These are phyloP conservation scores for Hetaerina americana DNA, from an alignment of 1,140 invertebrate species.

Conservation along the genomic window DNA sequence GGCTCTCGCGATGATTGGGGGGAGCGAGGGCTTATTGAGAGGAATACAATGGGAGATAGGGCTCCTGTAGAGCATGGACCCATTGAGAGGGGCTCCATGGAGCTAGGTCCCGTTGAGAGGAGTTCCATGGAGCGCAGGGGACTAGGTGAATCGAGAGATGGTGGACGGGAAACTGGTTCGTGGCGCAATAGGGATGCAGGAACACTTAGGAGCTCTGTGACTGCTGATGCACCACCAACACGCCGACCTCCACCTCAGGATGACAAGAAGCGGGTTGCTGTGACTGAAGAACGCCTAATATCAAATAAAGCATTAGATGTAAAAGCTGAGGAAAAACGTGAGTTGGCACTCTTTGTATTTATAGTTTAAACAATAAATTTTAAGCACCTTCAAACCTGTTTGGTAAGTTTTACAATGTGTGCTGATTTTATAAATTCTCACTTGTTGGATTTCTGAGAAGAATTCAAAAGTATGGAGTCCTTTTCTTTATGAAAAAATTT, in stretches of 20 bases:
- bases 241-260: neutral
- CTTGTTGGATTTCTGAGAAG: too few species aligned
- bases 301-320: neutral
- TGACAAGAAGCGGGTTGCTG: neutral
- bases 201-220: neutral
- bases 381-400: too few species aligned
- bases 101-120: neutral
- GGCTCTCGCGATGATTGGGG: neutral
- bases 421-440: too few species aligned
- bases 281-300: neutral
- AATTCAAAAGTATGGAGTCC: too few species aligned
- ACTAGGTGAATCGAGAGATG: neutral
- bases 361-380: too few species aligned
- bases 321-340: neutral
- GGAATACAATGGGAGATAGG: neutral
- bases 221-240: neutral
- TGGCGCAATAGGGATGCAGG: neutral
- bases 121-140: neutral
- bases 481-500: too few species aligned
- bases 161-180: neutral
- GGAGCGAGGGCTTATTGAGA: neutral
- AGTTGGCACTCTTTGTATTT: neutral
- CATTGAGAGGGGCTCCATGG: neutral
- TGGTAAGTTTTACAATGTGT: too few species aligned
- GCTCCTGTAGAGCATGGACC: neutral